Evolutionary conservation across 2,888 invertebrate species (phyloP), one percentile per base, ranked within the genome.

Genomic region (Hoplodrina ambigua): DNA sequence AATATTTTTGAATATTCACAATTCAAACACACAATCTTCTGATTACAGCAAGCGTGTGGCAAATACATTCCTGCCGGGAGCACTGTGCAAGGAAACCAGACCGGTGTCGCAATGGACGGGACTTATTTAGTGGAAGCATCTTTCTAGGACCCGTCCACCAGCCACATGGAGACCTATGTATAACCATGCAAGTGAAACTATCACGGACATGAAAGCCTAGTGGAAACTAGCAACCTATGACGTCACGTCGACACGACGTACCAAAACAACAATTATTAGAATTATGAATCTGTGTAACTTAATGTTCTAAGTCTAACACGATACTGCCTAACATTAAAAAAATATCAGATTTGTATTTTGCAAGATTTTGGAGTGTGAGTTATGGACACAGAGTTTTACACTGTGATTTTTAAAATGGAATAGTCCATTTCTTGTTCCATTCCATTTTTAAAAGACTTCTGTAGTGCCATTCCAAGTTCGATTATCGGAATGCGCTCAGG

Each of bases 61-160:
- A 98, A 98, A 96, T 98, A 98, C 96, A 98, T 98, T 97, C 98
- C 98, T 87, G 98, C 98, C 82, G 97, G 98, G 85, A 97, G 98
- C 90, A 97, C 97, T 85, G 97, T 97, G 89, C 97, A 97, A 93
- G 97, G 97, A 86, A 98, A 97, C 93, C 98, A 98, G 96, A 97
- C 97, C 72, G 97, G 98, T 87, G 97, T 97, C 85, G 97, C 97
- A 79, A 97, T 98, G 97, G 98, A 98, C 90, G 98, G 97, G 89
- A 98, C 98, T 85, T 98, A 98, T 92, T 96, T 98, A 90, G 98
- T 98, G 87, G 98, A 98, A 93, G 98, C 98, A 87, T 98, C 98
- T 79, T 98, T 98, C 96, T 98, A 97, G 95, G 95, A 91, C 76
- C 93, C 93, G 87, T 88, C 94, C 67, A 86, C 92, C 54, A 92